Conservation (phyloP, 2,113 vertebrate genomes). For the Cathartes aura region DNA sequence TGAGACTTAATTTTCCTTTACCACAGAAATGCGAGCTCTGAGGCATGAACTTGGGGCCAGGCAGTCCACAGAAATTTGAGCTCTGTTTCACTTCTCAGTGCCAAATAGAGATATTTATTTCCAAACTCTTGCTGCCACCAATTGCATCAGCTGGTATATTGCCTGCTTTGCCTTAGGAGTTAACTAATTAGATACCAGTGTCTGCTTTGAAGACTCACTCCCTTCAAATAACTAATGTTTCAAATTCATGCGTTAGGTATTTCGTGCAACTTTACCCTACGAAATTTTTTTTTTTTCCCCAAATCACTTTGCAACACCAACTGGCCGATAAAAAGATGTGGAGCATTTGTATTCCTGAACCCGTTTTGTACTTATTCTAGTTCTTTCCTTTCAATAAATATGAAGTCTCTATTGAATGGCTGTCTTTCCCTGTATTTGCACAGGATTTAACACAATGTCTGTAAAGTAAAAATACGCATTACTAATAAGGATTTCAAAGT, state of each 20-base stretch:
- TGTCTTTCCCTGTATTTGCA: neutral
- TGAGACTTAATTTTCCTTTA: conserved; percentile 34
- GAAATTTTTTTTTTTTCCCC: neutral
- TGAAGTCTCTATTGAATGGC: neutral
- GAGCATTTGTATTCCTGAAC: neutral
- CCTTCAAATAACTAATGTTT: neutral
- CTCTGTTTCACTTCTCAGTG: conserved; percentile 13
- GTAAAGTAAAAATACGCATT: neutral
- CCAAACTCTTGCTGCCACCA: conserved; percentile 52
- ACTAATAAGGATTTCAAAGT: neutral
- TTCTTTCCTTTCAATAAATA: neutral
- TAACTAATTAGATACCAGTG: conserved; percentile 25
- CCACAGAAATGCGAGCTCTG: neutral
- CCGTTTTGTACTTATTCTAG: neutral
- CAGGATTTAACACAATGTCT: neutral
- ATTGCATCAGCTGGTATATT: conserved; percentile 26
- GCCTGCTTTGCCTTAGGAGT: neutral
- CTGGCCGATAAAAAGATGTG: neutral
- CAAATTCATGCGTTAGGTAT: neutral
- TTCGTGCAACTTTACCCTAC: neutral
- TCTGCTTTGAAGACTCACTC: neutral
- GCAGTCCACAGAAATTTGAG: conserved; percentile 32
- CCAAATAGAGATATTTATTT: conserved; percentile 55
- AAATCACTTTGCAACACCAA: neutral
- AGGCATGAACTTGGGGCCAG: neutral